Conservation (phyloP, 1,140 invertebrate species). For the Sinella curviseta region DNA sequence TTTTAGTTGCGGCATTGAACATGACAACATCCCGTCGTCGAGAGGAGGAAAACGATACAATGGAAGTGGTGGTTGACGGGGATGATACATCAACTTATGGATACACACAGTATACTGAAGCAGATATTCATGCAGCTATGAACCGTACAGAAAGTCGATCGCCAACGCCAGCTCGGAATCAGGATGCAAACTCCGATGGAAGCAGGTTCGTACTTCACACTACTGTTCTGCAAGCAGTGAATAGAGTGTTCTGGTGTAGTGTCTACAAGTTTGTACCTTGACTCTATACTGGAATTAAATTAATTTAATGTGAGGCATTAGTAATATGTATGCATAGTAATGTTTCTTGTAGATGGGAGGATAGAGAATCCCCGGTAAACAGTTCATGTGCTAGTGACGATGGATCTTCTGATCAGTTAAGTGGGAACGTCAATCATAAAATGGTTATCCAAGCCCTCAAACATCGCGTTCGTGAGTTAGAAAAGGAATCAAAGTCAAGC, state of each 20-base stretch:
- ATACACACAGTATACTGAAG: slow-evolving; percentile 75
- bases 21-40: slow-evolving; percentile 60
- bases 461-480: slow-evolving; percentile 68
- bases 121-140: slow-evolving; percentile 61
- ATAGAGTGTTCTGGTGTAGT: no score
- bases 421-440: slow-evolving; percentile 35
- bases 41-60: slow-evolving; percentile 75
- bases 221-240: no score
- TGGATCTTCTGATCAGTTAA: background rate
- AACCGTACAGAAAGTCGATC: slow-evolving; percentile 12
- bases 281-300: no score
- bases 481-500: slow-evolving; percentile 56
- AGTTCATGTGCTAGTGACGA: slow-evolving; percentile 26
- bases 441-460: slow-evolving; percentile 72
- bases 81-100: slow-evolving; percentile 76
- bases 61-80: slow-evolving; percentile 69
- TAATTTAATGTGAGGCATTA: no score
- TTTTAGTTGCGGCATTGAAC: slow-evolving; percentile 59
- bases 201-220: background rate
- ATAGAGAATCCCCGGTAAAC: slow-evolving; percentile 20
- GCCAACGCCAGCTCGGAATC: slow-evolving; percentile 21
- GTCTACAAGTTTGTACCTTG: no score
- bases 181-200: slow-evolving; percentile 18
- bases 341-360: background rate
- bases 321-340: no score